Percentiles rank a stretch among this genome's conserved stretches.
phyloP scores from a whole-genome alignment of 2,888 invertebrate species.

The Parascotia fuliginaria region DNA sequence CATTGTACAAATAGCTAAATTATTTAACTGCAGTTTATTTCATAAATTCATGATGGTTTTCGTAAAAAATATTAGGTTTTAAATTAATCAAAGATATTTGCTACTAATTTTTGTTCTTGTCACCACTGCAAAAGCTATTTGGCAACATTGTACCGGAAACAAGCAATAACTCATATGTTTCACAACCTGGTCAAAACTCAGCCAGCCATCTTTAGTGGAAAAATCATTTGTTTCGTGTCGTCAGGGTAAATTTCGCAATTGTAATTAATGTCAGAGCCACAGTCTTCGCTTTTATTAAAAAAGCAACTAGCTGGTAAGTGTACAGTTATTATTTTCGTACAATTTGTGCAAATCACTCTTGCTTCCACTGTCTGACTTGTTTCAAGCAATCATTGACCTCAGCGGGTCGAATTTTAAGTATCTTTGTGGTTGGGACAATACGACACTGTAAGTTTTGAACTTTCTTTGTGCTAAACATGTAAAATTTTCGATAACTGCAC shows the following conservation, averaged over 20 bases:
- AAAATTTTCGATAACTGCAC: conserved; percentile 31
- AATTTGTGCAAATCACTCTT: conserved; percentile 55
- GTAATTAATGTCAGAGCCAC: conserved; percentile 97
- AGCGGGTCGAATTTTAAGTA: conserved; percentile 78
- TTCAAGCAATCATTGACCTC: conserved; percentile 83
- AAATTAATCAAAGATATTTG: background rate
- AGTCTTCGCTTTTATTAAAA: conserved; percentile 97
- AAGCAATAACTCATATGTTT: conserved; percentile 83
- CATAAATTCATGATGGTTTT: too few species aligned
- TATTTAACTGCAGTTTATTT: too few species aligned
- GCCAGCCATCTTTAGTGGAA: conserved; percentile 91
- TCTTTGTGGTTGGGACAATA: conserved; percentile 51
- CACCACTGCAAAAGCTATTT: conserved; percentile 18
- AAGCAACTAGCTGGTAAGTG: conserved; percentile 97
- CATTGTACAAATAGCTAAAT: too few species aligned
- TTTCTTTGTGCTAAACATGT: conserved; percentile 29
- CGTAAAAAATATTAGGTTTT: too few species aligned
- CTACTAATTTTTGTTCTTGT: background rate
- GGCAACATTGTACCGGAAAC: conserved; percentile 76
- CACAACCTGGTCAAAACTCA: conserved; percentile 84
- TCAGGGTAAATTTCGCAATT: conserved; percentile 91
- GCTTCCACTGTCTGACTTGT: conserved; percentile 68
- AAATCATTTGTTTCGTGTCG: conserved; percentile 90
- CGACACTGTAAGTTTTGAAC: conserved; percentile 24
- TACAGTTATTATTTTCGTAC: conserved; percentile 41